These are phyloP conservation scores for Halcyon chelicuti DNA, from an alignment of 2,797 vertebrate species.

Conservation along the genomic window DNA sequence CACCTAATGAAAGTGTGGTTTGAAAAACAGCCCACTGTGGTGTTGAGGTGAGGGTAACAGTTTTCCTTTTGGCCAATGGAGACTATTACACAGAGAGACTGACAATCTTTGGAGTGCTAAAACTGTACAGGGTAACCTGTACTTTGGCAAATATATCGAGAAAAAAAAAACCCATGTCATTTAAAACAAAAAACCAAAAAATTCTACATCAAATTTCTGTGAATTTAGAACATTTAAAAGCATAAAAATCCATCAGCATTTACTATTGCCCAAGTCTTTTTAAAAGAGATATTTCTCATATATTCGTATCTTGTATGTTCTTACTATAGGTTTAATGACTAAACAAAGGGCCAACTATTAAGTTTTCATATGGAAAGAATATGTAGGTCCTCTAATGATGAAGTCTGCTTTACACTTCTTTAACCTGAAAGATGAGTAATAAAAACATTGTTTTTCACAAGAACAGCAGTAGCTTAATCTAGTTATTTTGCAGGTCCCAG, in stretches of 20 bases:
- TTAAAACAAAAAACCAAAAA: neutral
- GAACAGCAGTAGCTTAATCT: neutral
- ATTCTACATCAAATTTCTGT: neutral
- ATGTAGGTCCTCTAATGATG: neutral
- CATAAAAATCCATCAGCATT: neutral
- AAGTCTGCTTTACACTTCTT: neutral
- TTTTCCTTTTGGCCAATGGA: neutral
- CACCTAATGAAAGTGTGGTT: neutral
- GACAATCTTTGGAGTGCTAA: neutral
- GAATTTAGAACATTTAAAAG: neutral
- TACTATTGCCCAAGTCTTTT: neutral
- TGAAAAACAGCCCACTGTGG: neutral
- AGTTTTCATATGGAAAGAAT: neutral
- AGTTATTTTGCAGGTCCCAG: neutral
- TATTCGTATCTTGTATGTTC: neutral
- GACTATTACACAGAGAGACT: neutral
- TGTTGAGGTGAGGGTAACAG: neutral
- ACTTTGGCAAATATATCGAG: neutral
- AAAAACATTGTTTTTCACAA: neutral
- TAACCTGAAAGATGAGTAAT: neutral
- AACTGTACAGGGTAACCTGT: neutral
- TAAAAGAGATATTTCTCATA: neutral
- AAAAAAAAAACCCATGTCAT: neutral
- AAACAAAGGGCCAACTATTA: neutral
- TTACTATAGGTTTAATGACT: neutral